Percentiles rank a stretch among this genome's conserved stretches.
These are phyloP conservation scores for Thyatira batis DNA, from an alignment of 2,888 invertebrate species.

Conservation along the genomic window DNA sequence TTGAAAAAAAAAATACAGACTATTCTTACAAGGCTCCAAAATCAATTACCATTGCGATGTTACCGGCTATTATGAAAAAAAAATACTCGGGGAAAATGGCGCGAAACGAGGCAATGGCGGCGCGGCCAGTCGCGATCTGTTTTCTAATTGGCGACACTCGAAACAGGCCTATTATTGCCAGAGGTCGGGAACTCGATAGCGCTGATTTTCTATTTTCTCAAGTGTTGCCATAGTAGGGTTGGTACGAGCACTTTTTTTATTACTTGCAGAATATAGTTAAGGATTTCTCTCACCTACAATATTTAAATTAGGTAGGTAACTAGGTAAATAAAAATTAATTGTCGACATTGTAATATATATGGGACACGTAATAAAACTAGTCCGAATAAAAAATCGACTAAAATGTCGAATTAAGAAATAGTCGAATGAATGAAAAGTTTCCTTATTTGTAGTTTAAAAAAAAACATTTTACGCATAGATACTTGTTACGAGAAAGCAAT, in stretches of 20 bases:
- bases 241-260: neutral
- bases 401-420: too few species aligned
- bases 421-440: too few species aligned
- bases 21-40: neutral
- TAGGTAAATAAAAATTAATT: too few species aligned
- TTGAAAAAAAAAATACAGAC: too few species aligned
- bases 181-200: slow-evolving; percentile 16
- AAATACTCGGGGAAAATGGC: slow-evolving; percentile 9
- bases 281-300: too few species aligned
- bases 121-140: slow-evolving; percentile 19
- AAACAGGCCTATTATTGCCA: slow-evolving; percentile 29
- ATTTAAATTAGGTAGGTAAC: neutral
- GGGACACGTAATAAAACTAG: too few species aligned
- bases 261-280: neutral
- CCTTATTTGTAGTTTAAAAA: too few species aligned
- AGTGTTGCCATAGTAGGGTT: neutral
- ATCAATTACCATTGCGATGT: neutral
- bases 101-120: slow-evolving; percentile 8
- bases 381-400: too few species aligned
- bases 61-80: slow-evolving; percentile 1
- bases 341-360: too few species aligned
- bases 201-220: slow-evolving; percentile 7
- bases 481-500: too few species aligned
- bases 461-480: too few species aligned
- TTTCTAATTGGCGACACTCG: slow-evolving; percentile 40